A percentile compares a stretch with the other conserved stretches of the same genome.
These are phyloP conservation scores for Erpobdella octoculata DNA, from an alignment of 2,888 invertebrate species.

Conservation along the genomic window DNA sequence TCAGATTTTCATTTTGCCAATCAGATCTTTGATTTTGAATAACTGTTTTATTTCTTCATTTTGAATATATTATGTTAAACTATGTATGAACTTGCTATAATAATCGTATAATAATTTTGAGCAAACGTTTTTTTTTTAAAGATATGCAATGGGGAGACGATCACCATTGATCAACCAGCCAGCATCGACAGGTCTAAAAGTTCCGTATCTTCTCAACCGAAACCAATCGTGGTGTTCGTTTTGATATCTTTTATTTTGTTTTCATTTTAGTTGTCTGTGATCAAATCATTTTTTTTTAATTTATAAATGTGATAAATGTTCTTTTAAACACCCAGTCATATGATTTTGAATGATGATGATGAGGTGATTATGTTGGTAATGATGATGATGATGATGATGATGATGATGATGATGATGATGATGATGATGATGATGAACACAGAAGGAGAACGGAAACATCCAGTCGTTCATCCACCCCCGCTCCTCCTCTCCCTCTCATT, in stretches of 20 bases:
- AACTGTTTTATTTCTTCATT: background rate
- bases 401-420: conserved; percentile 18
- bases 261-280: background rate
- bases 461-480: background rate
- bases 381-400: conserved; percentile 18
- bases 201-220: background rate
- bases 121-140: background rate
- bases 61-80: background rate
- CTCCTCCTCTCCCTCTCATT: background rate
- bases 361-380: conserved; percentile 2
- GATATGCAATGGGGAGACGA: background rate
- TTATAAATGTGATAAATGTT: background rate
- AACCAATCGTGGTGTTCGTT: background rate
- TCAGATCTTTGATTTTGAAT: background rate
- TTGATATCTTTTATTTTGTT: background rate
- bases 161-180: background rate
- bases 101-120: background rate
- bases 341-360: conserved; percentile 16
- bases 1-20: background rate
- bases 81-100: background rate
- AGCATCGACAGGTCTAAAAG: conserved; percentile 4
- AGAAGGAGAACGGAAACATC: background rate
- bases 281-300: background rate
- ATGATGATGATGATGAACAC: background rate
- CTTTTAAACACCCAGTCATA: no score